Percentiles rank a stretch among this genome's conserved stretches.
Evolutionary conservation across 2,888 invertebrate species (phyloP).

Genomic region (Eristalis pertinax): DNA sequence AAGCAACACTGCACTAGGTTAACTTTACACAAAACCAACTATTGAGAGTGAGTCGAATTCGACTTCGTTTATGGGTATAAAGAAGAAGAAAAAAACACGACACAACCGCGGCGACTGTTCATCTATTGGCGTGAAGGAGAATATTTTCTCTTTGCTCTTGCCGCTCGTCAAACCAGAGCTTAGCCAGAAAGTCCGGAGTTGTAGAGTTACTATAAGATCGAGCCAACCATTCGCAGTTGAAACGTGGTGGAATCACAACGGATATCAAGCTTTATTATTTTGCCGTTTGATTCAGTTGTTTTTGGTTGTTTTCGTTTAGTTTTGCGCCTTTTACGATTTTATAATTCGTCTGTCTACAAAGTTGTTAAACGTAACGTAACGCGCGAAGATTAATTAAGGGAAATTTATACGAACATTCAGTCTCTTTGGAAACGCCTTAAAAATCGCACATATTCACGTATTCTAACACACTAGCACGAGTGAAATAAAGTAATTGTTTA

Average conservation of each 20-base stretch:
- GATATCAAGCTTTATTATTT: slow-evolving; percentile 57
- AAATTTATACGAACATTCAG: not conserved
- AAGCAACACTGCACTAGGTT: slow-evolving; percentile 15
- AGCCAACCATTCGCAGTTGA: slow-evolving; percentile 63
- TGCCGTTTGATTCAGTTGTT: slow-evolving; percentile 24
- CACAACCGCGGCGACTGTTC: slow-evolving; percentile 34
- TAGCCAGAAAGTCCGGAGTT: slow-evolving; percentile 54
- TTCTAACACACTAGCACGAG: slow-evolving; percentile 47
- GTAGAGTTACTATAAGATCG: slow-evolving; percentile 53
- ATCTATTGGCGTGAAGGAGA: slow-evolving; percentile 39
- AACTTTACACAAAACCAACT: slow-evolving; percentile 29
- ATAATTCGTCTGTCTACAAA: not conserved
- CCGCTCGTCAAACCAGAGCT: slow-evolving; percentile 38
- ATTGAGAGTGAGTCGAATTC: slow-evolving; percentile 6
- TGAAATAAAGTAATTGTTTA: slow-evolving; percentile 55
- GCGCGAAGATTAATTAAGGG: slow-evolving; percentile 15
- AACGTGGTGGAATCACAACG: slow-evolving; percentile 71
- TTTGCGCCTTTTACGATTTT: slow-evolving; percentile 30
- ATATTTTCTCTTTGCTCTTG: slow-evolving; percentile 56
- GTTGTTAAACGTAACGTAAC: slow-evolving; percentile 10
- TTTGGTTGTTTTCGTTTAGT: slow-evolving; percentile 19
- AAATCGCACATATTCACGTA: slow-evolving; percentile 31
- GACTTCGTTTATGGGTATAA: slow-evolving; percentile 31
- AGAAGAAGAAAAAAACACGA: slow-evolving; percentile 40
- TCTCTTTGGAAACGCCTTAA: slow-evolving; percentile 54